Conservation (phyloP, 2,113 vertebrate species). For the Haemorhous mexicanus region DNA sequence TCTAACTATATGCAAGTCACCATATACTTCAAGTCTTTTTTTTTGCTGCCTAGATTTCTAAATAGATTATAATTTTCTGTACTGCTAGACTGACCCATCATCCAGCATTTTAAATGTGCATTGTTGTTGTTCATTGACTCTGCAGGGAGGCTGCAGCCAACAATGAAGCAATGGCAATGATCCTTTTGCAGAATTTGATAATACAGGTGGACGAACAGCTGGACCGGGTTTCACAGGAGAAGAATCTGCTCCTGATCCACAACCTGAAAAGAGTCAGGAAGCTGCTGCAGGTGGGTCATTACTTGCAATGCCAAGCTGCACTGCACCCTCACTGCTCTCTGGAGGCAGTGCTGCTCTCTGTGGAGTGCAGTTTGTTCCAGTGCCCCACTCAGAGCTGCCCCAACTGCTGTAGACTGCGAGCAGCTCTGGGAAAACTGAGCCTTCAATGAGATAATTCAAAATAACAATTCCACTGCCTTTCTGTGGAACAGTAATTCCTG, state of each 20-base stretch:
- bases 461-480: neutral
- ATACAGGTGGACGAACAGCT: constrained; percentile 90
- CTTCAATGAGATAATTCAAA: neutral
- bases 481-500: neutral
- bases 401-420: neutral
- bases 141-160: constrained; percentile 82
- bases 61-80: neutral
- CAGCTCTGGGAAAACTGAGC: neutral
- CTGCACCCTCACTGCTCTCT: neutral
- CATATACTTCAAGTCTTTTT: neutral
- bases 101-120: neutral
- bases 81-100: neutral
- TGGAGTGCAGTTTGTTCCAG: neutral
- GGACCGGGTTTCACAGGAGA: constrained; percentile 82
- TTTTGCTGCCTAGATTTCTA: neutral
- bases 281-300: constrained; percentile 84
- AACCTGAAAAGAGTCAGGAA: constrained; percentile 95
- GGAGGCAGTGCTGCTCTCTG: neutral
- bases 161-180: constrained; percentile 87
- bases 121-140: neutral
- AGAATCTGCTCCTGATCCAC: constrained; percentile 92
- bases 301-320: neutral
- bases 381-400: neutral
- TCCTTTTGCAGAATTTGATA: constrained; percentile 87
- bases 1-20: neutral